A percentile compares a stretch with the other conserved stretches of the same genome.
Conservation (phyloP, 2,113 vertebrate genomes). For the Notiomystis cincta region DNA sequence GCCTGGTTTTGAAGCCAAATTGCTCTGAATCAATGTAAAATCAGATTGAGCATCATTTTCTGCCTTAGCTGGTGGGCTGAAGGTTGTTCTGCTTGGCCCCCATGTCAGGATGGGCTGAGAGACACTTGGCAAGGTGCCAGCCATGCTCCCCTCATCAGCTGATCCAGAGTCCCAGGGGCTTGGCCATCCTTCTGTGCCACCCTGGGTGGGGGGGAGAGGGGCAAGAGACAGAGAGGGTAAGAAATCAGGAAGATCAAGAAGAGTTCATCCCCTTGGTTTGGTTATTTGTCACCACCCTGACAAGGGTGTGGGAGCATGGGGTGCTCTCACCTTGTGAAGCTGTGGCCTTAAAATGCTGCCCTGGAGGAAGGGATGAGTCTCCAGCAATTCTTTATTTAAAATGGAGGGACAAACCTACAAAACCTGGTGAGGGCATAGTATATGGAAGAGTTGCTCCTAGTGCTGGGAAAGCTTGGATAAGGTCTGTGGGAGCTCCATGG, state of each 20-base stretch:
- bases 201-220: not conserved
- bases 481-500: not conserved
- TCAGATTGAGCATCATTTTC: not conserved
- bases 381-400: not conserved
- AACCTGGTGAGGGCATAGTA: not conserved
- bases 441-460: not conserved
- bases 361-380: not conserved
- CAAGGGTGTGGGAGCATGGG: not conserved
- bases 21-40: accelerated
- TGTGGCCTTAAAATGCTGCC: not conserved
- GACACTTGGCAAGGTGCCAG: not conserved
- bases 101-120: accelerated
- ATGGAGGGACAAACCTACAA: not conserved
- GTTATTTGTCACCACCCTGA: not conserved
- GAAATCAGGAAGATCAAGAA: not conserved
- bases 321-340: not conserved
- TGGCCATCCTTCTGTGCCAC: not conserved
- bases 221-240: not conserved
- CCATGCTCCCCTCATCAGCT: not conserved
- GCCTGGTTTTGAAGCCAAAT: not conserved
- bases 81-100: accelerated
- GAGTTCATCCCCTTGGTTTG: not conserved
- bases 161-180: not conserved
- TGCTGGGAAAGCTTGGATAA: not conserved
- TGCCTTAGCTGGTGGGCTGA: not conserved